These are phyloP conservation scores for Cheilosia vernalis DNA, from an alignment of 2,888 invertebrate genomes.

Conservation along the genomic window DNA sequence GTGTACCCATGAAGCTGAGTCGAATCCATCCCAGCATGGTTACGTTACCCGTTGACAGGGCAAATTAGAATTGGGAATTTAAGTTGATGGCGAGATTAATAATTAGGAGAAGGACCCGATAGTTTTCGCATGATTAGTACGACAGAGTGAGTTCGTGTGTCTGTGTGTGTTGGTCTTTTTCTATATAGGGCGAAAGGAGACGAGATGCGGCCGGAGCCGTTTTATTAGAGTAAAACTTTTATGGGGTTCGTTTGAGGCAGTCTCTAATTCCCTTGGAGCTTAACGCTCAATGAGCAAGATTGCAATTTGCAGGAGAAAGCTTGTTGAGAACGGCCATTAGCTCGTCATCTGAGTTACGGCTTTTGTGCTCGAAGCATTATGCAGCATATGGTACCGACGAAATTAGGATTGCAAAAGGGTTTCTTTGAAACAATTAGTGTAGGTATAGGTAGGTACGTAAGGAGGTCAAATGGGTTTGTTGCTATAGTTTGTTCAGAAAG, in stretches of 20 bases:
- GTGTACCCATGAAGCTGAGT: background rate
- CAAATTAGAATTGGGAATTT: conserved; percentile 60
- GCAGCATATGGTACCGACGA: conserved; percentile 7
- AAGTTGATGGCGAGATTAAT: conserved; percentile 54
- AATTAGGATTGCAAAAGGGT: background rate
- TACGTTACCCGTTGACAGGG: conserved; percentile 25
- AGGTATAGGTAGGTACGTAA: background rate
- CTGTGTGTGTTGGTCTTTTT: background rate
- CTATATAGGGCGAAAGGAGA: background rate
- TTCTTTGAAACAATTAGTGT: background rate
- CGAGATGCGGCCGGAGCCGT: background rate
- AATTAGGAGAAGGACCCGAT: conserved; percentile 46
- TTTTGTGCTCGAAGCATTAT: background rate
- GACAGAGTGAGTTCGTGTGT: background rate
- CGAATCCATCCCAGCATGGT: background rate
- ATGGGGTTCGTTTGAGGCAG: background rate
- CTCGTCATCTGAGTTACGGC: conserved; percentile 1
- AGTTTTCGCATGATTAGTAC: conserved; percentile 36
- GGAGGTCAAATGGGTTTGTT: background rate
- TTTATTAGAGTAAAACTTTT: background rate
- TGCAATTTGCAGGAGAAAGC: conserved; percentile 22
- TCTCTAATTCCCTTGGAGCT: conserved; percentile 10
- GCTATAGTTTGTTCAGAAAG: background rate
- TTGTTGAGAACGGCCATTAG: conserved; percentile 10
- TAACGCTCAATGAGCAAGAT: conserved; percentile 4